Evolutionary conservation across 1,140 invertebrate genomes (phyloP).

Genomic region (Bombus consobrinus): DNA sequence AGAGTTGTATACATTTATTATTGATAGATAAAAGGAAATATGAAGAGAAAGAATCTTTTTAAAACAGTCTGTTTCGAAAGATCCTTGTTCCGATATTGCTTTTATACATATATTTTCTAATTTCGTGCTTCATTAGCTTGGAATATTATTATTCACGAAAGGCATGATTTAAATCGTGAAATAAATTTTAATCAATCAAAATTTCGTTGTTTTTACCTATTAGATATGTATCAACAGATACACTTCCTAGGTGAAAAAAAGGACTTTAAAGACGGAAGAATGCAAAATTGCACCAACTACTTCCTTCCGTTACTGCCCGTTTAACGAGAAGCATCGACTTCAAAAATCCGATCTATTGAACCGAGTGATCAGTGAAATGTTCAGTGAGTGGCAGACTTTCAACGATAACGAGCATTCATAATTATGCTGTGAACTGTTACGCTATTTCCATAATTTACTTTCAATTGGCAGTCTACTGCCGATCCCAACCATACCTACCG

Average conservation of each 20-base stretch:
- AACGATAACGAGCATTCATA: neutral
- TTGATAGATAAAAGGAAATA: neutral
- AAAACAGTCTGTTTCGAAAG: neutral
- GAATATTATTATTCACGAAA: neutral
- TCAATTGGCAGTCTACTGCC: neutral
- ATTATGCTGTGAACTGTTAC: neutral
- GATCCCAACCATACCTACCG: neutral
- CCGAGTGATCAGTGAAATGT: neutral
- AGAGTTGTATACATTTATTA: no score
- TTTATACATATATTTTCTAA: neutral
- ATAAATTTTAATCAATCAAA: neutral
- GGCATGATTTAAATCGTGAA: neutral
- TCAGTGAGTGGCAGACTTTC: neutral
- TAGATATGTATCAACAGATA: neutral
- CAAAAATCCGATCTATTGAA: neutral
- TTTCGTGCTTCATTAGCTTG: neutral
- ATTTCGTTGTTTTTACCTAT: neutral
- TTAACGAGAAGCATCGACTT: neutral
- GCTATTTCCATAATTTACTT: neutral
- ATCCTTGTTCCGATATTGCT: neutral
- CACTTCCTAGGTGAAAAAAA: neutral
- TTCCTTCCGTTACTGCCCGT: neutral
- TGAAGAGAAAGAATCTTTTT: neutral
- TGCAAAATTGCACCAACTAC: neutral
- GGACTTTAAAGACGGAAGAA: neutral